phyloP scores from a whole-genome alignment of 2,797 vertebrate genomes.

The Smutsia temminckii region DNA sequence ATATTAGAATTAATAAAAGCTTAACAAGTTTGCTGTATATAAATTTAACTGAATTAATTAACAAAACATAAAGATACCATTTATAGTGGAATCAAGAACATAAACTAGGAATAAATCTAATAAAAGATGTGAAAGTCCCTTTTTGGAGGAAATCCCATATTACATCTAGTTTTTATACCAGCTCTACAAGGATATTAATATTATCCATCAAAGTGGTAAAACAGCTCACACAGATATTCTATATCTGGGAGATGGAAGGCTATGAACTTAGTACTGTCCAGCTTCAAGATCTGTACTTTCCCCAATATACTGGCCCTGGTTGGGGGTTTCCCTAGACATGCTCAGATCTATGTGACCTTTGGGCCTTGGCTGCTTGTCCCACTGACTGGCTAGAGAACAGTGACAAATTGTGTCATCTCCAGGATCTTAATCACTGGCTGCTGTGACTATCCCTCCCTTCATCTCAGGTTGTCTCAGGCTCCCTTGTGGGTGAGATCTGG shows the following conservation, averaged over 20 bases:
- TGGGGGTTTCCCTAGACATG: not conserved
- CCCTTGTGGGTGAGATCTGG: not conserved
- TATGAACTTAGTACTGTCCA: not conserved
- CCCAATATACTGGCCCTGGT: not conserved
- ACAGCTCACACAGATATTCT: not conserved
- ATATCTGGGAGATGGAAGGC: not conserved
- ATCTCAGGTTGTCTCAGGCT: not conserved
- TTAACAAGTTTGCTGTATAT: not conserved
- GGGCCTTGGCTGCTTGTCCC: not conserved
- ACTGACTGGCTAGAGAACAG: not conserved
- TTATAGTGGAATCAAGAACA: not conserved
- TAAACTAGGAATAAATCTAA: constrained; percentile 5
- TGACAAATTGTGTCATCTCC: not conserved
- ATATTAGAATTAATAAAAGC: not conserved
- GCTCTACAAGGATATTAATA: not conserved
- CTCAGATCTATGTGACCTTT: not conserved
- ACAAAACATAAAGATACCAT: not conserved
- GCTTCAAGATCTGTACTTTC: not conserved
- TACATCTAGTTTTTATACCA: not conserved
- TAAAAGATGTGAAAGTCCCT: not conserved
- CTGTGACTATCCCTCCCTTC: not conserved
- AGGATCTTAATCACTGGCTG: not conserved
- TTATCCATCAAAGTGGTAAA: not conserved
- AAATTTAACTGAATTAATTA: not conserved
- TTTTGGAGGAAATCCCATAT: not conserved